phyloP scores from a whole-genome alignment of 2,797 vertebrate genomes.

The Rhynchotus rufescens region DNA sequence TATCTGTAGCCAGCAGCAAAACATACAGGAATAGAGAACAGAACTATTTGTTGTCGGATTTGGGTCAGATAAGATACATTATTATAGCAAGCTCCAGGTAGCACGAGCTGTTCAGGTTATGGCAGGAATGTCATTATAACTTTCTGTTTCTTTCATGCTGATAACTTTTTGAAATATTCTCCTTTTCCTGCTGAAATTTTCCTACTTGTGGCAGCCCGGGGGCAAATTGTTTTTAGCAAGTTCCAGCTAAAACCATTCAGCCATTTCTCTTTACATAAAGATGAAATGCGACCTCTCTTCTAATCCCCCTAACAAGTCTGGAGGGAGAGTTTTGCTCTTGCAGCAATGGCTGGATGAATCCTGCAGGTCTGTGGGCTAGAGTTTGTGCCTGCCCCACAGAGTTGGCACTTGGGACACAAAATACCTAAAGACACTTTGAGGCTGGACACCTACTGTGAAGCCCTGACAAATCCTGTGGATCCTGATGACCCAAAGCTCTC shows the following conservation, averaged over 20 bases:
- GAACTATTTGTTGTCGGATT: slow-evolving; percentile 2
- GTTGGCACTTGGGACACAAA: not conserved
- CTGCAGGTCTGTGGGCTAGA: not conserved
- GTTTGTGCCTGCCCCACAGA: not conserved
- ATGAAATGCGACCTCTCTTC: not conserved
- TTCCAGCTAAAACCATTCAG: not conserved
- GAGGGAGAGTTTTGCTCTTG: not conserved
- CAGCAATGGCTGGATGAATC: not conserved
- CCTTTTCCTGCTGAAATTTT: not conserved
- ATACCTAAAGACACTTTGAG: fast-evolving
- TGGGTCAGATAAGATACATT: not conserved
- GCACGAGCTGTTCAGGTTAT: not conserved
- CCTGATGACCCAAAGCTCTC: not conserved
- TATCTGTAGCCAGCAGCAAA: slow-evolving; percentile 17
- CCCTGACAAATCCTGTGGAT: not conserved
- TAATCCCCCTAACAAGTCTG: not conserved
- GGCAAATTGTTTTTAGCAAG: not conserved
- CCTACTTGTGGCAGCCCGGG: not conserved
- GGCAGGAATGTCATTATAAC: not conserved
- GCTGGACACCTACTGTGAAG: not conserved
- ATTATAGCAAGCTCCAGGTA: not conserved
- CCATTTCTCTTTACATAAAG: not conserved
- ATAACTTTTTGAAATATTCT: not conserved
- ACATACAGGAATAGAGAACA: not conserved
- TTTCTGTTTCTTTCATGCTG: not conserved